Evolutionary conservation across 2,888 invertebrate genomes (phyloP).

Genomic region (Schizaphis graminum): DNA sequence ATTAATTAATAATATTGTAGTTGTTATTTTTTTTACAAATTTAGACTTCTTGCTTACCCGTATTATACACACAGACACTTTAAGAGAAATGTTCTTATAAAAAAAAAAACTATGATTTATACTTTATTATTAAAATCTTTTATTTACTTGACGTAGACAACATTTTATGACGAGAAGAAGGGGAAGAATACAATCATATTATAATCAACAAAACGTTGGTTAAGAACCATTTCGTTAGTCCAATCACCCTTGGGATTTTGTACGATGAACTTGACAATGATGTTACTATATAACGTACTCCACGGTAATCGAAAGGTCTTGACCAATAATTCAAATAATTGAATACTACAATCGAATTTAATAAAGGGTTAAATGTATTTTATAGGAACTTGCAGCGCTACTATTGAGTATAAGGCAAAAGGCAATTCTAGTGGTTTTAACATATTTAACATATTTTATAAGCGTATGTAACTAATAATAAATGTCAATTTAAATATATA

Average conservation of each 20-base stretch:
- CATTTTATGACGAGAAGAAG: not conserved
- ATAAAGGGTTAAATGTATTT: not conserved
- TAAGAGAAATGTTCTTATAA: not conserved
- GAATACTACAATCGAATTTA: not conserved
- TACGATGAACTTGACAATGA: not conserved
- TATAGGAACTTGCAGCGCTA: not conserved
- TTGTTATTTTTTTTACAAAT: too few species aligned
- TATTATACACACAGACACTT: not conserved
- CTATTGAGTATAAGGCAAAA: not conserved
- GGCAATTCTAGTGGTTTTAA: not conserved
- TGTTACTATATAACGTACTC: not conserved
- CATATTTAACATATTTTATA: not conserved
- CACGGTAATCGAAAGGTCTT: slow-evolving; percentile 34
- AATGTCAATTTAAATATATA: not conserved
- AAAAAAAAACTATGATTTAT: not conserved
- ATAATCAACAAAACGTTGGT: not conserved
- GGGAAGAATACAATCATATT: not conserved
- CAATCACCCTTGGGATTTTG: not conserved
- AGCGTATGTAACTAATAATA: not conserved
- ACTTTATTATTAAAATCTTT: not conserved
- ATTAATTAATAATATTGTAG: too few species aligned
- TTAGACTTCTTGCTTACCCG: too few species aligned
- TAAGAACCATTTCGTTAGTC: not conserved
- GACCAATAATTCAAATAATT: slow-evolving; percentile 33
- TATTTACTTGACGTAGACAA: not conserved